phyloP scores from a whole-genome alignment of 2,797 vertebrate species.

The Rhynchotus rufescens region DNA sequence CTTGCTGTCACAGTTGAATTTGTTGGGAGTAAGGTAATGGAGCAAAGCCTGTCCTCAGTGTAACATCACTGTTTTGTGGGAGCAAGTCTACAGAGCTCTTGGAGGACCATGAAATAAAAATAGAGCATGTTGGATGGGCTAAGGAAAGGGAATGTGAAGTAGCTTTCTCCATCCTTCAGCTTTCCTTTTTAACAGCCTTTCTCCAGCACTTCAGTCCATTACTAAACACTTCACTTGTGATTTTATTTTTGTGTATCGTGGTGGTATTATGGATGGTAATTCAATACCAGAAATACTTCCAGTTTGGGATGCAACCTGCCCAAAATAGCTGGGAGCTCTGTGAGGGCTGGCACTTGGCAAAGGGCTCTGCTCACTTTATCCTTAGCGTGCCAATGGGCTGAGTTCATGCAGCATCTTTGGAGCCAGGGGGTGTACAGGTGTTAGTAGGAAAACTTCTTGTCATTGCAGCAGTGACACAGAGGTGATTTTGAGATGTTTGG shows the following conservation, averaged over 20 bases:
- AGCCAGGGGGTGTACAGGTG: not conserved
- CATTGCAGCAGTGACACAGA: not conserved
- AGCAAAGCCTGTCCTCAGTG: not conserved
- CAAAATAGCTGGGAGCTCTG: conserved; percentile 1
- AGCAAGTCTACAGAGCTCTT: fast-evolving
- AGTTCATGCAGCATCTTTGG: not conserved
- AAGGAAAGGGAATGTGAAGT: not conserved
- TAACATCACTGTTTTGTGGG: fast-evolving
- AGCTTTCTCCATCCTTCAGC: not conserved
- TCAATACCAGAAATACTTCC: not conserved
- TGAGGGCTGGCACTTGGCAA: not conserved
- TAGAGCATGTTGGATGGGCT: not conserved
- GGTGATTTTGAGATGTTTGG: not conserved
- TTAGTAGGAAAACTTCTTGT: not conserved
- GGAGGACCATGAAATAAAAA: not conserved
- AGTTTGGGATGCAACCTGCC: not conserved
- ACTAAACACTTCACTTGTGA: not conserved
- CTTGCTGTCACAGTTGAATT: fast-evolving
- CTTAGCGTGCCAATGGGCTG: fast-evolving
- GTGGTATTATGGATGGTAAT: not conserved
- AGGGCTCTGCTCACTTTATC: not conserved
- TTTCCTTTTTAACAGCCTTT: not conserved
- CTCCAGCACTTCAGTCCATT: not conserved
- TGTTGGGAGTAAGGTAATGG: not conserved
- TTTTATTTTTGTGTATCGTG: fast-evolving